A percentile compares a stretch with the other conserved stretches of the same genome.
phyloP scores from a whole-genome alignment of 2,113 vertebrate species.

The Condylura cristata region DNA sequence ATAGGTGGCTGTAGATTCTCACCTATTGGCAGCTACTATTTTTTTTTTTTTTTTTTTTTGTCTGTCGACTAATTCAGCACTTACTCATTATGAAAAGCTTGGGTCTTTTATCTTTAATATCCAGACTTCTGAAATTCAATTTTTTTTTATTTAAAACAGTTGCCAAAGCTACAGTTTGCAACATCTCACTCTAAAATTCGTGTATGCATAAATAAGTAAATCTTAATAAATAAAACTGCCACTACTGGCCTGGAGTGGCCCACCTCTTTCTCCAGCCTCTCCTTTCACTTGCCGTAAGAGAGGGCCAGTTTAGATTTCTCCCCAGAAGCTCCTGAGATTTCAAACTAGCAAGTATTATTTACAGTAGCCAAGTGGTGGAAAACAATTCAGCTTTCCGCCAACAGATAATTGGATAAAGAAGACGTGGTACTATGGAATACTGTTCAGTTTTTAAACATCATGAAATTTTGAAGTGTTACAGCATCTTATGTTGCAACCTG shows the following conservation, averaged over 20 bases:
- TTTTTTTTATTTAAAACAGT: neutral
- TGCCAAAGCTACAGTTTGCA: neutral
- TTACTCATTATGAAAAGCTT: neutral
- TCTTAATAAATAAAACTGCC: too few relatives aligned
- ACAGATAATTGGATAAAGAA: neutral
- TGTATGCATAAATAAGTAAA: too few relatives aligned
- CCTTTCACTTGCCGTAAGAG: neutral
- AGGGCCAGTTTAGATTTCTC: neutral
- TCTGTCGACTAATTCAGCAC: neutral
- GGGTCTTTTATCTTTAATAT: neutral
- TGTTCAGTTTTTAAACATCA: neutral
- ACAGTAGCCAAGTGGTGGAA: neutral
- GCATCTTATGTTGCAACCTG: neutral
- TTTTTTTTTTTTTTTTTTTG: too few relatives aligned
- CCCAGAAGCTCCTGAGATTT: neutral
- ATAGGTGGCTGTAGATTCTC: neutral
- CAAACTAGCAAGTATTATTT: neutral
- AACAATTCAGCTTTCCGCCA: neutral
- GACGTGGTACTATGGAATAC: neutral
- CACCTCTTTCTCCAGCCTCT: neutral
- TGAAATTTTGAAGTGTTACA: too few relatives aligned
- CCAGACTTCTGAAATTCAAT: neutral
- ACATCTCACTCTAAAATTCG: neutral
- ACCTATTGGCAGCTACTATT: neutral
- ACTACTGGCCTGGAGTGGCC: neutral